phyloP scores from a whole-genome alignment of 2,113 vertebrate genomes.

The Amblyopsis rosae region DNA sequence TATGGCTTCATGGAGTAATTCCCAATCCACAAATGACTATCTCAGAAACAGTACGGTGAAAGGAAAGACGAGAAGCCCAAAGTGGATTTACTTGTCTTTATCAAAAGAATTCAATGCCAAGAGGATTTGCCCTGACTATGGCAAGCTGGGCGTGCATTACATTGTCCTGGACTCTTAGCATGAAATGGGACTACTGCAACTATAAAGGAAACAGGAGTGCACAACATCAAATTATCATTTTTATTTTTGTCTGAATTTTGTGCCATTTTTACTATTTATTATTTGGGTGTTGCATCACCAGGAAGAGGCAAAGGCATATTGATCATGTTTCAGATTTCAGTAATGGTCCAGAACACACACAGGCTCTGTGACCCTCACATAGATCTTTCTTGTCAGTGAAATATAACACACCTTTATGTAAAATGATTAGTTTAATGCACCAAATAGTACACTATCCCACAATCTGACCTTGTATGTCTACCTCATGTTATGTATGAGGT shows the following conservation, averaged over 20 bases:
- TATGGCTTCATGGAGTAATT: slow-evolving; percentile 40
- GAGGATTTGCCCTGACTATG: slow-evolving; percentile 55
- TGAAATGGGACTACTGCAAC: slow-evolving; percentile 57
- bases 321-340: slow-evolving; percentile 11
- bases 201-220: slow-evolving; percentile 47
- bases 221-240: slow-evolving; percentile 60
- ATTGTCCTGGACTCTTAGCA: slow-evolving; percentile 55
- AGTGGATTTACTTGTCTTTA: slow-evolving; percentile 54
- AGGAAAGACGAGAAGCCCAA: slow-evolving; percentile 41
- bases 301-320: slow-evolving; percentile 26
- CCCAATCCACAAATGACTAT: slow-evolving; percentile 35
- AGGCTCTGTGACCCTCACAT: slow-evolving; percentile 14
- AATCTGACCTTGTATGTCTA: slow-evolving; percentile 47
- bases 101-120: slow-evolving; percentile 47
- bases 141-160: slow-evolving; percentile 50
- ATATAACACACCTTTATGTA: slow-evolving; percentile 12
- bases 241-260: slow-evolving; percentile 67
- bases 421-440: background rate
- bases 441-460: slow-evolving; percentile 23
- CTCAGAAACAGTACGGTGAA: slow-evolving; percentile 21
- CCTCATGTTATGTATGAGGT: slow-evolving; percentile 59
- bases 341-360: slow-evolving; percentile 1
- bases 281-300: slow-evolving; percentile 57
- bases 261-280: slow-evolving; percentile 75
- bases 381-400: slow-evolving; percentile 18